Evolutionary conservation across 2,797 vertebrate species (phyloP).

Genomic region (Hypotaenidia philippensis): DNA sequence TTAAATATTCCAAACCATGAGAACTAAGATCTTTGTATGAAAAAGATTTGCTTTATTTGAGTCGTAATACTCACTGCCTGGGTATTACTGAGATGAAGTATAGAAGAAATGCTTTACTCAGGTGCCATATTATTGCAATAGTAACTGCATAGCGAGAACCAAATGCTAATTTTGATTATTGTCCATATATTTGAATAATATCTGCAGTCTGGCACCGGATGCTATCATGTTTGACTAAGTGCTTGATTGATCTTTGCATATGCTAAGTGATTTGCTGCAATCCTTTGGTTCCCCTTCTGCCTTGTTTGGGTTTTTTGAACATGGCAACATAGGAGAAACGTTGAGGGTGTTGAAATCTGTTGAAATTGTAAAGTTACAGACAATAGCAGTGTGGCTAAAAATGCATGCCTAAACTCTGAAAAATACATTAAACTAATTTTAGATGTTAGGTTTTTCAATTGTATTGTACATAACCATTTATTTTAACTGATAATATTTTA

Average conservation of each 20-base stretch:
- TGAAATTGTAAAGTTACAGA: neutral
- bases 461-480: neutral
- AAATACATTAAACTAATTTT: neutral
- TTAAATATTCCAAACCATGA: neutral
- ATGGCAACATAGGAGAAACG: neutral
- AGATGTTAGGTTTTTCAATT: neutral
- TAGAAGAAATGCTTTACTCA: neutral
- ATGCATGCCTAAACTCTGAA: neutral
- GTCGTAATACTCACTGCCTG: neutral
- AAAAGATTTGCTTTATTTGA: neutral
- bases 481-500: neutral
- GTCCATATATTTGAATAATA: neutral
- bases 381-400: neutral
- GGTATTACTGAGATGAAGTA: neutral
- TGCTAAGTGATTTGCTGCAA: neutral
- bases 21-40: neutral
- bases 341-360: neutral
- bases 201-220: neutral
- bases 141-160: neutral
- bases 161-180: constrained; percentile 5
- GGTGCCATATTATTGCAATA: neutral
- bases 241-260: neutral
- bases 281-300: neutral
- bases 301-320: neutral
- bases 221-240: neutral